Evolutionary conservation across 2,888 invertebrate species (phyloP).

Genomic region (Falcaria lacertinaria): DNA sequence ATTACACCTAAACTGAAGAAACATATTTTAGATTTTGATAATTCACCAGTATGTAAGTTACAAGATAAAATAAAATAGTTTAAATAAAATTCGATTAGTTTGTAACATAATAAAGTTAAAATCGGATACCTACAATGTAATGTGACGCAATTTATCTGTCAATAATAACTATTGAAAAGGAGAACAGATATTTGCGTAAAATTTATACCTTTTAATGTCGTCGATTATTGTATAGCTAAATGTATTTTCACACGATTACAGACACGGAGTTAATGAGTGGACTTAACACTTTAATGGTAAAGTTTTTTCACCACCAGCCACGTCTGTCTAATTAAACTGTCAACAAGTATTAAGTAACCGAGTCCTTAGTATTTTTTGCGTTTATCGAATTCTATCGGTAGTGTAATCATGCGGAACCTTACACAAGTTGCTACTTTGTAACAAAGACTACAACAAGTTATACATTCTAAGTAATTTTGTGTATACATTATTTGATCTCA

Average conservation of each 20-base stretch:
- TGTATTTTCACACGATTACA: slow-evolving; percentile 42
- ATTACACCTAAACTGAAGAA: too few relatives aligned
- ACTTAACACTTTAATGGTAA: slow-evolving; percentile 16
- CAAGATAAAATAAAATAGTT: too few relatives aligned
- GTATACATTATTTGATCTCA: too few relatives aligned
- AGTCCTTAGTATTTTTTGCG: slow-evolving; percentile 24
- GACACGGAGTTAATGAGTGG: slow-evolving; percentile 17
- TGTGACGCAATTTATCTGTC: not conserved
- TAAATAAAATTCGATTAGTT: too few relatives aligned
- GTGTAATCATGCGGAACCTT: slow-evolving; percentile 16
- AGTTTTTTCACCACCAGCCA: slow-evolving; percentile 13
- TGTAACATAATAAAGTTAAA: too few relatives aligned
- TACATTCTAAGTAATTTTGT: too few relatives aligned
- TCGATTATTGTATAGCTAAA: slow-evolving; percentile 14
- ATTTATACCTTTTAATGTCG: slow-evolving; percentile 15
- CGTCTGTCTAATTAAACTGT: slow-evolving; percentile 33
- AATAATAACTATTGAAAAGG: slow-evolving; percentile 4
- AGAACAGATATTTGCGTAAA: slow-evolving; percentile 25
- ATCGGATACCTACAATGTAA: too few relatives aligned
- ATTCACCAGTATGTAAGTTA: too few relatives aligned
- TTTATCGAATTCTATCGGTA: slow-evolving; percentile 16
- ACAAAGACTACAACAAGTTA: too few relatives aligned
- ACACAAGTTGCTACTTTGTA: not conserved
- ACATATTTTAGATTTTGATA: too few relatives aligned
- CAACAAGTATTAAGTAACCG: slow-evolving; percentile 38